phyloP scores from a whole-genome alignment of 1,140 invertebrate genomes.

The Lethocerus indicus region DNA sequence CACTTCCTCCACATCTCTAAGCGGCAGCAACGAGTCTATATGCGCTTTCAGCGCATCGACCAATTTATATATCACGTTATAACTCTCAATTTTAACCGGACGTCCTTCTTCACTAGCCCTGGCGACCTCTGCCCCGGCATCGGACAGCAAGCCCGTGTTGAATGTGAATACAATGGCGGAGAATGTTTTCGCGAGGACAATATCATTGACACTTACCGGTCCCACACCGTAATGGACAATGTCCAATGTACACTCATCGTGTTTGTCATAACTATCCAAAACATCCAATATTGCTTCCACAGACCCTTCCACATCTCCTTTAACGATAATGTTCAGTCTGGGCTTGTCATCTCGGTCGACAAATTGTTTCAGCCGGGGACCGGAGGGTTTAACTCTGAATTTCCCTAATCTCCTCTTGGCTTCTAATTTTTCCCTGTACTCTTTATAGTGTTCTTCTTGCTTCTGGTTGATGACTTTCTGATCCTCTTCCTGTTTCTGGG shows the following conservation, averaged over 20 bases:
- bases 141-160: constrained; percentile 43
- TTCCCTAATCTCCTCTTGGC: constrained; percentile 37
- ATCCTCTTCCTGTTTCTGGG: constrained; percentile 44
- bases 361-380: constrained; percentile 33
- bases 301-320: constrained; percentile 72
- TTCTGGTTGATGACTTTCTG: constrained; percentile 43
- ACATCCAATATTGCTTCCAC: constrained; percentile 88
- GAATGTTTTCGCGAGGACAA: constrained; percentile 74
- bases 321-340: constrained; percentile 29
- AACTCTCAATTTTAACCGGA: constrained; percentile 41
- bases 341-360: constrained; percentile 27
- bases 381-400: constrained; percentile 26
- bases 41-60: constrained; percentile 75
- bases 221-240: constrained; percentile 85
- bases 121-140: constrained; percentile 30
- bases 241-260: constrained; percentile 54
- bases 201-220: constrained; percentile 57
- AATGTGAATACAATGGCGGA: constrained; percentile 76
- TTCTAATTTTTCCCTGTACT: constrained; percentile 45
- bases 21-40: constrained; percentile 54
- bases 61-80: constrained; percentile 83
- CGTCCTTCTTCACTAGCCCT: too few relatives aligned
- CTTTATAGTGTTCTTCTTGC: constrained; percentile 38
- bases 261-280: constrained; percentile 67
- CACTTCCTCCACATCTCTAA: constrained; percentile 51